phyloP scores from a whole-genome alignment of 1,140 invertebrate species.

The Musca domestica region DNA sequence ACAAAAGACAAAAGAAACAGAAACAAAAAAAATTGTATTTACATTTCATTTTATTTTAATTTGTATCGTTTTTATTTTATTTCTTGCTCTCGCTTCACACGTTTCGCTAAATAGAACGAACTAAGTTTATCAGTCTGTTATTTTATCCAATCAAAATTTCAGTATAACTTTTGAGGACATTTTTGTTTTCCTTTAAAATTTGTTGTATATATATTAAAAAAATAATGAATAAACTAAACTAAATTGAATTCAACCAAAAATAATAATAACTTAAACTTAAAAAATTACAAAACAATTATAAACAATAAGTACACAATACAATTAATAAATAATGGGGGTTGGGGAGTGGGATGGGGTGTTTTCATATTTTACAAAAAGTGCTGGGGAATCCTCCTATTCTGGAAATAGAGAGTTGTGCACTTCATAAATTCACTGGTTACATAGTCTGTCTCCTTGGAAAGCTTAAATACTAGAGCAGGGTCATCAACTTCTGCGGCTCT shows the following conservation, averaged over 20 bases:
- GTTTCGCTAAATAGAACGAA: conserved; percentile 24
- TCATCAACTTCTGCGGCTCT: conserved; percentile 8
- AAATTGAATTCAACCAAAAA: background rate
- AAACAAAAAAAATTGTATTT: background rate
- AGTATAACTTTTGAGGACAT: background rate
- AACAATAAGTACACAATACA: background rate
- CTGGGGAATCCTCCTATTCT: conserved; percentile 15
- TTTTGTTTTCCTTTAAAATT: background rate
- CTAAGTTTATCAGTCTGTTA: conserved; percentile 30
- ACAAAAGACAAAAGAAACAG: no score
- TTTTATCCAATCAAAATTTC: conserved; percentile 8
- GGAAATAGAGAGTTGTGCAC: conserved; percentile 17
- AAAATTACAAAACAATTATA: conserved; percentile 6
- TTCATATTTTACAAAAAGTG: conserved; percentile 18
- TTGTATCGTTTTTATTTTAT: conserved; percentile 11
- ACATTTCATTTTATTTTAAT: conserved; percentile 17
- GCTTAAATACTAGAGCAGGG: conserved; percentile 20
- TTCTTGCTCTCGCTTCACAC: background rate
- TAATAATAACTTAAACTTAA: background rate
- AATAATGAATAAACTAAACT: no score
- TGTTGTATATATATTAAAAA: no score
- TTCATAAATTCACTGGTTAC: conserved; percentile 49
- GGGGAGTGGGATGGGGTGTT: background rate
- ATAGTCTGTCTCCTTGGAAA: conserved; percentile 31
- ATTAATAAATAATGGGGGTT: no score